Evolutionary conservation across 2,797 vertebrate genomes (phyloP).

Genomic region (Coluber constrictor): DNA sequence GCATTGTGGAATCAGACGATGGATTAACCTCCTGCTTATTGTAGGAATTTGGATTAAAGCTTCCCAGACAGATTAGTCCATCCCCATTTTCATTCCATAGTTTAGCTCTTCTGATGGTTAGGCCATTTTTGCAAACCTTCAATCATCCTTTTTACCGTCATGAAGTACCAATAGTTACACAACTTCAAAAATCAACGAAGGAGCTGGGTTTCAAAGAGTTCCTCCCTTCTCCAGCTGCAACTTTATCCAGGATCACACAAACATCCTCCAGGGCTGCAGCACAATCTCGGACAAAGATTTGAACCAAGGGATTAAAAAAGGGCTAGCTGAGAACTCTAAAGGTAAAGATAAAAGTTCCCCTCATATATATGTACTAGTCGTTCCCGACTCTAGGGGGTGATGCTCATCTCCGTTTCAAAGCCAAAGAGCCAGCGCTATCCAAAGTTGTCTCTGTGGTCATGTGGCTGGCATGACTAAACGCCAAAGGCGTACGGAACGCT

Average conservation of each 20-base stretch:
- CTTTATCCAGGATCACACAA: not conserved
- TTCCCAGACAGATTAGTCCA: not conserved
- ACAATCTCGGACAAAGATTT: too few species aligned
- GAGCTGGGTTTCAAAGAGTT: not conserved
- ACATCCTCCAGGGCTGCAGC: too few species aligned
- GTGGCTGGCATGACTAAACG: too few species aligned
- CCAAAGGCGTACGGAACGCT: too few species aligned
- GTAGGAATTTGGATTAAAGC: not conserved
- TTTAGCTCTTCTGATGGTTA: not conserved
- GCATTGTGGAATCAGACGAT: not conserved
- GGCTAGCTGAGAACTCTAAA: too few species aligned
- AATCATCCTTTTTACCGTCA: not conserved
- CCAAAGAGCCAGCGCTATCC: too few species aligned
- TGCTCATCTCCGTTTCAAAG: too few species aligned
- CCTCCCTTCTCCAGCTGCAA: not conserved
- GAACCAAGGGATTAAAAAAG: too few species aligned
- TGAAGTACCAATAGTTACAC: not conserved
- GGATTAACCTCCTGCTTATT: not conserved
- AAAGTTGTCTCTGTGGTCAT: too few species aligned
- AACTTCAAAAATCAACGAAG: not conserved
- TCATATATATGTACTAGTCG: too few species aligned
- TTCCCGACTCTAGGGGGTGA: too few species aligned
- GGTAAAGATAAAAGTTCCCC: too few species aligned
- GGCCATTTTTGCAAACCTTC: not conserved
- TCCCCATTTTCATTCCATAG: not conserved